Base-by-base conservation (phyloP, 2,113 vertebrate species). In the Oriolus oriolus region DNA sequence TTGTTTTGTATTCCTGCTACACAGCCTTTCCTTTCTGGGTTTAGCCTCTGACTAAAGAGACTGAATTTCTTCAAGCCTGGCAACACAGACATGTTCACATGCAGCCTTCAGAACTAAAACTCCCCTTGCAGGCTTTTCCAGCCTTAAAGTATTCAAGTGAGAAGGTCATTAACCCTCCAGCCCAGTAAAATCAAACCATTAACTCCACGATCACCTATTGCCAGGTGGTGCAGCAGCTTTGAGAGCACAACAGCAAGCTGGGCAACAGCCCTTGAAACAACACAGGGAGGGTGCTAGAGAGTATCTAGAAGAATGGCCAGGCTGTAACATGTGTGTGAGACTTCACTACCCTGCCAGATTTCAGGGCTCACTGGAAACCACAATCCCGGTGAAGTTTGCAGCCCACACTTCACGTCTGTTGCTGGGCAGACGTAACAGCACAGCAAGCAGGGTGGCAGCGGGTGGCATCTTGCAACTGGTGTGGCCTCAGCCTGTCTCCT, bases 401-500 rank as follows among this genome's bases (percentile, higher is more conserved):
- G 87, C 84, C 70, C 45, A 57, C 26, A 12, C 41, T 24, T 39
- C 14, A 42, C 0, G 1, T n/a, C 41, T 82, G 47, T 18, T 37
- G 49, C 6, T 0, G 1, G 64, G 35, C 20, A 49, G 65, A 57
- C 0, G 0, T 11, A 42, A 0, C 1, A 82, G 61, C 3, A 3
- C 41, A 30, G 61, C 89, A 60, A 69, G 37, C 74, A 91, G 27
- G 33, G 71, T 28, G 21, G 24, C 28, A 57, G 44, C 4, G n/a
- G 45, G 22, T 42, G 78, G 54, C 76, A 77, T 24, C 66, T 19
- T 28, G 49, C 76, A 73, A 64, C 6, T 41, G 37, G 17, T 9
- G 14, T 5, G 61, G 70, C 35, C 30, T 2, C 4, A 59, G 33
- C 30, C 45, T 2, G 1, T 37, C 63, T 93, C 75, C 39, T 57